A percentile compares a stretch with the other conserved stretches of the same genome.
These are phyloP conservation scores for Setophaga petechia DNA, from an alignment of 2,113 vertebrate genomes.

Conservation along the genomic window DNA sequence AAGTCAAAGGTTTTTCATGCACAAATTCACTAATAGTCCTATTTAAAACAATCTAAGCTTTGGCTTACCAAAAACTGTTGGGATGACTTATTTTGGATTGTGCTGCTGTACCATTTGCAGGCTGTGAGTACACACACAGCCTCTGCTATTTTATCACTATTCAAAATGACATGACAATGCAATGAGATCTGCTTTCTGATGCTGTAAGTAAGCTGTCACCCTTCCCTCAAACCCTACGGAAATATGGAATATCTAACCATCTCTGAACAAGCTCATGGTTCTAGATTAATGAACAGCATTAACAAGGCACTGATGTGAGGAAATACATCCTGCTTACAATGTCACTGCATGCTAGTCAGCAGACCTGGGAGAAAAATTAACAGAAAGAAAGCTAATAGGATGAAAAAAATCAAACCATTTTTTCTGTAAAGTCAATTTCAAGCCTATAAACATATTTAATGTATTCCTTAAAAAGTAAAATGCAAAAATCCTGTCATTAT, in stretches of 20 bases:
- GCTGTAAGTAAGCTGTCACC: slow-evolving; percentile 71
- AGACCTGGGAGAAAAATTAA: slow-evolving; percentile 72
- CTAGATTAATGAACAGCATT: slow-evolving; percentile 79
- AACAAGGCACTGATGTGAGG: slow-evolving; percentile 73
- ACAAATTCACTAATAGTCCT: neutral
- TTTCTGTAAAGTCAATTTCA: neutral
- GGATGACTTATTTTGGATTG: neutral
- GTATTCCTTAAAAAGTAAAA: slow-evolving; percentile 9
- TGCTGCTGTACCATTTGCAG: neutral
- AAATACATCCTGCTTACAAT: slow-evolving; percentile 71
- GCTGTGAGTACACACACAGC: slow-evolving; percentile 22
- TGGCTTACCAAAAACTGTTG: neutral
- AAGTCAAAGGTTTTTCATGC: neutral
- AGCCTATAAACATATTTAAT: neutral
- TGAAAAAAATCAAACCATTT: neutral
- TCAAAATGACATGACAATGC: slow-evolving; percentile 70
- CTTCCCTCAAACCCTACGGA: slow-evolving; percentile 52
- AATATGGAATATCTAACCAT: slow-evolving; percentile 73
- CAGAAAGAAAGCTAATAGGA: slow-evolving; percentile 39
- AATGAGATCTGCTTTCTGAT: slow-evolving; percentile 61
- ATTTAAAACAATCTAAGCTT: neutral
- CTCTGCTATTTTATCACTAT: slow-evolving; percentile 67
- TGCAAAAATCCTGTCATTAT: neutral
- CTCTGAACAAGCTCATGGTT: slow-evolving; percentile 71
- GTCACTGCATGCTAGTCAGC: slow-evolving; percentile 45